Percentiles rank a stretch among this genome's conserved stretches.
phyloP scores from a whole-genome alignment of 2,113 vertebrate genomes.

The Thalassoma bifasciatum region DNA sequence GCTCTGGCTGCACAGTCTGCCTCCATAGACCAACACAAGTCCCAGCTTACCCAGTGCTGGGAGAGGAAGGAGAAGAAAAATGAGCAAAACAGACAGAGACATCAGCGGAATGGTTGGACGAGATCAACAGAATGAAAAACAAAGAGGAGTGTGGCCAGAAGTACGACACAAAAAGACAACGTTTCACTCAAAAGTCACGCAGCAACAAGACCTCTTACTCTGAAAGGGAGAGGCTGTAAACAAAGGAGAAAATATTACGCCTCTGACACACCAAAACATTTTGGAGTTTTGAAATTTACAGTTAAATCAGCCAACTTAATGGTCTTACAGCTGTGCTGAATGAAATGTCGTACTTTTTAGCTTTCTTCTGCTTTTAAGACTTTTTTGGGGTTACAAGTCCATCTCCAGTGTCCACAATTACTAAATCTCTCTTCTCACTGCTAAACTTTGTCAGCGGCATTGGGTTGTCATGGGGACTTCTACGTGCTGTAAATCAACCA shows the following conservation, averaged over 20 bases:
- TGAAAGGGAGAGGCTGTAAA: background rate
- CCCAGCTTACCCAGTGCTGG: slow-evolving; percentile 60
- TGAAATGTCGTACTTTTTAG: background rate
- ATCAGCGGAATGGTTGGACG: slow-evolving; percentile 70
- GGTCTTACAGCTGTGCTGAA: background rate
- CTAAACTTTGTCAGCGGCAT: no score
- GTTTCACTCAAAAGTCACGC: slow-evolving; percentile 17
- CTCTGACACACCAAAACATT: background rate
- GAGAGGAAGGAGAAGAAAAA: slow-evolving; percentile 64
- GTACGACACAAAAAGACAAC: slow-evolving; percentile 13
- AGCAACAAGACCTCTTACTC: slow-evolving; percentile 35
- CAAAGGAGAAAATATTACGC: slow-evolving; percentile 6
- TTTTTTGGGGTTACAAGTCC: no score
- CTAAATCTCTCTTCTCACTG: no score
- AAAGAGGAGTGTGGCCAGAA: slow-evolving; percentile 40
- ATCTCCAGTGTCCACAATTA: no score
- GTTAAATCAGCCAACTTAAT: background rate
- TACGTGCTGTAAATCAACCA: no score
- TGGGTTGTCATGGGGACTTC: no score
- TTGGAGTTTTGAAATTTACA: background rate
- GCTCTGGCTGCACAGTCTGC: slow-evolving; percentile 59
- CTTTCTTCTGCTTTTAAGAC: no score
- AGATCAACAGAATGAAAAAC: slow-evolving; percentile 50
- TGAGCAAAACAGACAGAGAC: slow-evolving; percentile 69
- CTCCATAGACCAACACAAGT: slow-evolving; percentile 57